Evolutionary conservation across 2,888 invertebrate genomes (phyloP).

Genomic region (Achlya flavicornis): DNA sequence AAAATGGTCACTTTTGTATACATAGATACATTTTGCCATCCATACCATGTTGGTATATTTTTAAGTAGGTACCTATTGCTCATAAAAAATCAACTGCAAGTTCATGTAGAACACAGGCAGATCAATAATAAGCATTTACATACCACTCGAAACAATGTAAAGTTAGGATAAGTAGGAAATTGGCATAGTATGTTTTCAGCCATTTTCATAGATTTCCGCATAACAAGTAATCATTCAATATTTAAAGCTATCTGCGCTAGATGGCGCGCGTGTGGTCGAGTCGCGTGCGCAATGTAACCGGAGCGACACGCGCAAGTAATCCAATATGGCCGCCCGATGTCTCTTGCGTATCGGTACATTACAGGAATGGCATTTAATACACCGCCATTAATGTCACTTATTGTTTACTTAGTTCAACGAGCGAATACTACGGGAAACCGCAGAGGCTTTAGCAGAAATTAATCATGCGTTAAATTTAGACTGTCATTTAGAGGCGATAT

Average conservation of each 20-base stretch:
- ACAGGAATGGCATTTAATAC: constrained; percentile 81
- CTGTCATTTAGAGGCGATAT: background rate
- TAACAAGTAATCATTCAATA: constrained; percentile 52
- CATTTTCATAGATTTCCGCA: constrained; percentile 42
- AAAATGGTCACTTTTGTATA: too few species aligned
- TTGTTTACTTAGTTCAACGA: constrained; percentile 76
- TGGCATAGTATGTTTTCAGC: constrained; percentile 14
- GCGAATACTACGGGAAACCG: constrained; percentile 58
- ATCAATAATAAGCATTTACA: too few species aligned
- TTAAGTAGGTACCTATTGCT: too few species aligned
- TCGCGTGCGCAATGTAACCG: constrained; percentile 81
- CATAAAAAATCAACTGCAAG: too few species aligned
- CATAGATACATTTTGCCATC: background rate
- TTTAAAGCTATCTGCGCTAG: constrained; percentile 59
- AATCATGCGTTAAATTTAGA: constrained; percentile 3
- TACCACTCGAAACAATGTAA: background rate
- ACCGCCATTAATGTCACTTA: constrained; percentile 75
- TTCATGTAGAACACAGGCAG: too few species aligned
- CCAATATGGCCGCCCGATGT: constrained; percentile 78
- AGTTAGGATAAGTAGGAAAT: background rate
- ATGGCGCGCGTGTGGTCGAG: constrained; percentile 82
- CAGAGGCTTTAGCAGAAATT: constrained; percentile 34
- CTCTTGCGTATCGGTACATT: constrained; percentile 74
- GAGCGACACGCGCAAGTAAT: constrained; percentile 82
- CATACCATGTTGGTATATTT: background rate